Evolutionary conservation across 2,888 invertebrate genomes (phyloP).

Genomic region (Nomada fucata): DNA sequence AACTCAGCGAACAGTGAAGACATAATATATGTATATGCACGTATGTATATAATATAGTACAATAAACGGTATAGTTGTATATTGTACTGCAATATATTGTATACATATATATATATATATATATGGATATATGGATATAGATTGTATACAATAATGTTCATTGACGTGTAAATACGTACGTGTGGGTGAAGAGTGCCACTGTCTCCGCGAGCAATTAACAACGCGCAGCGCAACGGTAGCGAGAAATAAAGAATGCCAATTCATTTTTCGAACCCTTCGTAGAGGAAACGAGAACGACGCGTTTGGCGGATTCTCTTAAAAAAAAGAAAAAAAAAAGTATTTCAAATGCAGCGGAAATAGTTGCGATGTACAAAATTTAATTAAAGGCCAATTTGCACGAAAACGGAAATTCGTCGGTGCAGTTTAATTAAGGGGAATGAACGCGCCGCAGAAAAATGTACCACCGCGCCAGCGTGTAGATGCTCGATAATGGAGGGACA

Average conservation of each 20-base stretch:
- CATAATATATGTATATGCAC: conserved; percentile 69
- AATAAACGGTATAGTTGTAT: too few species aligned
- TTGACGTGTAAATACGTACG: conserved; percentile 70
- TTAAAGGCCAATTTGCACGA: conserved; percentile 19
- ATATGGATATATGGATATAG: conserved; percentile 48
- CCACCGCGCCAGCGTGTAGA: not conserved
- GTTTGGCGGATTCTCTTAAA: not conserved
- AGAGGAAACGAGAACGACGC: too few species aligned
- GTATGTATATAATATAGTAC: conserved; percentile 32
- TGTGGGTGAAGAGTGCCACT: conserved; percentile 70
- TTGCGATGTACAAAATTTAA: conserved; percentile 12
- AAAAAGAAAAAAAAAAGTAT: not conserved
- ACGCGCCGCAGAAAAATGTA: conserved; percentile 26
- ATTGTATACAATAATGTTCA: conserved; percentile 65
- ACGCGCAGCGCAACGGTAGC: not conserved
- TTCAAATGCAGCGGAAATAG: not conserved
- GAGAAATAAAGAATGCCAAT: not conserved
- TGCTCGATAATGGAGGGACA: conserved; percentile 18
- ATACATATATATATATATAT: conserved; percentile 52
- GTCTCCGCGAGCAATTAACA: conserved; percentile 38
- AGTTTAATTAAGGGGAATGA: conserved; percentile 39
- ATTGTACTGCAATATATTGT: not conserved
- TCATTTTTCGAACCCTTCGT: not conserved
- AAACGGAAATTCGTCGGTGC: conserved; percentile 16
- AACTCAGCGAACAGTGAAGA: conserved; percentile 81